Base-by-base conservation (phyloP, 2,888 invertebrate species). In the Icerya purchasi region DNA sequence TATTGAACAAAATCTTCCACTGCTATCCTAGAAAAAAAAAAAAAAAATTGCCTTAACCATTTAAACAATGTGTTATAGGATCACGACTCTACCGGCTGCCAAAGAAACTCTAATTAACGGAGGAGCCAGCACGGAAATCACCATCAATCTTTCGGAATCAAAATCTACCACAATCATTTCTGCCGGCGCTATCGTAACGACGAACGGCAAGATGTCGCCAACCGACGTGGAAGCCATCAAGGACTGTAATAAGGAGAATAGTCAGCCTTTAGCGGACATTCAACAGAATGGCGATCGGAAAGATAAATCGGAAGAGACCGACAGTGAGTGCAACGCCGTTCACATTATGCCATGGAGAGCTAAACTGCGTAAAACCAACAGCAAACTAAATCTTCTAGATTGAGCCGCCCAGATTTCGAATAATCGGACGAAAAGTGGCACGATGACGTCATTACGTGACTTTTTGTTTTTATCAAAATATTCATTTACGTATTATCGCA, bases 281-380 rank as follows among this genome's bases (percentile, higher is more conserved):
- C 63, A 65, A 56, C 64, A 67, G 58, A 60, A 64, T 3, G 57
- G 58, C 51, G 52, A 56, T 22, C 63, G 63, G 53, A 59, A 63
- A 50, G 62, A 64, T 25, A 62, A 60, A 23, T 36, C 14, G 5
- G 14, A 36, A 36, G 36, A 36, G 5, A 72, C 72, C 64, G 63
- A 66, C 36, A 72, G 72, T 61, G 71, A 72, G 55, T 73, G 75
- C 8, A 73, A 76, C 21, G 74, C 76, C 59, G 81, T 80, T 14
- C 72, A 70, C 67, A 86, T 88, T 58, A 89, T 89, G 62, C 90
- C 90, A 1, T 90, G 90, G 90, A 77, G 89, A 67, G 87, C 89
- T 25, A 87, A 89, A 68, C 75, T 90, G 55, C 79, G 89, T 69
- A 90, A 90, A 73, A 90, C 90, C 19, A 89, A 89, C 72, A 89